These are phyloP conservation scores for Cyprinodon tularosa DNA, from an alignment of 2,113 vertebrate genomes.

Conservation along the genomic window DNA sequence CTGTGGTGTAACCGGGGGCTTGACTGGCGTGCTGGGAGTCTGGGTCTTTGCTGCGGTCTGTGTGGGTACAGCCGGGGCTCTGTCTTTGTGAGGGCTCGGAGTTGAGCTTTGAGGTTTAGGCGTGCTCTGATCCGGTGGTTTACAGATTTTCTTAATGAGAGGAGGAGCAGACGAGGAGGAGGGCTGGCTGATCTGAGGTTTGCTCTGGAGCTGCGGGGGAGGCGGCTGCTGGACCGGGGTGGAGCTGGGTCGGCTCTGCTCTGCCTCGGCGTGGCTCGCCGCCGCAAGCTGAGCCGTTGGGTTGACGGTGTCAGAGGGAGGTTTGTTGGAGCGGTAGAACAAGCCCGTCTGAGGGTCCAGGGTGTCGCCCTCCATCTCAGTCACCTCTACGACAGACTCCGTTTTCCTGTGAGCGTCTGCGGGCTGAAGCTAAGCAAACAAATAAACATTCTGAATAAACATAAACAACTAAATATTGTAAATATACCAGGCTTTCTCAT, in stretches of 20 bases:
- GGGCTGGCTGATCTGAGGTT: constrained; percentile 81
- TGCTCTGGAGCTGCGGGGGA: constrained; percentile 68
- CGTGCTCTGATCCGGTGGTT: constrained; percentile 78
- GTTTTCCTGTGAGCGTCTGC: constrained; percentile 83
- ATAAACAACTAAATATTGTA: too few species aligned
- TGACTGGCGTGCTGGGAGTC: constrained; percentile 1
- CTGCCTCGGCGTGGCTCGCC: constrained; percentile 26
- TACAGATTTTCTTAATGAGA: constrained; percentile 83
- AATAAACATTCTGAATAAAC: too few species aligned
- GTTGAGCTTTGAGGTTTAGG: constrained; percentile 56
- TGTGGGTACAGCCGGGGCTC: constrained; percentile 72
- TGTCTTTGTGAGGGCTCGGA: constrained; percentile 79
- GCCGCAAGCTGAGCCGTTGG: constrained; percentile 68
- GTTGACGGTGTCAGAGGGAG: constrained; percentile 65
- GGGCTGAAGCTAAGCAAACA: constrained; percentile 65
- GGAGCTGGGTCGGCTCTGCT: constrained; percentile 68
- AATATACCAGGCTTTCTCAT: too few species aligned
- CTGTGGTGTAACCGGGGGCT: constrained; percentile 83
- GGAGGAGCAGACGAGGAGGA: constrained; percentile 83
- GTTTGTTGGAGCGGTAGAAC: constrained; percentile 91
- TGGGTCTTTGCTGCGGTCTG: constrained; percentile 48
- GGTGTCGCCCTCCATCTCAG: constrained; percentile 95
- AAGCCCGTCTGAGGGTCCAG: constrained; percentile 97
- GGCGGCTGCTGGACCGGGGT: constrained; percentile 22
- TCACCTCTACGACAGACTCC: constrained; percentile 85